Percentiles rank a stretch among this genome's conserved stretches.
phyloP scores from a whole-genome alignment of 2,888 invertebrate species.

The Drosophila sordidapex region DNA sequence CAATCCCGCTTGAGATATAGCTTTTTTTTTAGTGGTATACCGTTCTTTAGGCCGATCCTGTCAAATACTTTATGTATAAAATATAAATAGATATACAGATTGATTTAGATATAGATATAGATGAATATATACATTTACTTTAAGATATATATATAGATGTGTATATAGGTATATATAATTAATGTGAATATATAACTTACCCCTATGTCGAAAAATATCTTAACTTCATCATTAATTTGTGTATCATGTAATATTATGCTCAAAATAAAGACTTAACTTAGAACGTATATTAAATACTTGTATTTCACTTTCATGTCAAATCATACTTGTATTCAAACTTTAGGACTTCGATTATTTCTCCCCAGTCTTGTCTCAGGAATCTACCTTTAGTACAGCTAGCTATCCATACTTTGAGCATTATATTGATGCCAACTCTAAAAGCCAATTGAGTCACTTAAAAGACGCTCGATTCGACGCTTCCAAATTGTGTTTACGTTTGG shows the following conservation, averaged over 20 bases:
- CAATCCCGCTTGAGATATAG: background rate
- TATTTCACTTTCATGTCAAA: background rate
- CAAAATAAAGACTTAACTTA: background rate
- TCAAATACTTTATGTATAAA: background rate
- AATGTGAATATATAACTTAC: background rate
- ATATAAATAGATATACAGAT: too few relatives aligned
- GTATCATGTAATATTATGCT: background rate
- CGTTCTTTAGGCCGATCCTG: background rate
- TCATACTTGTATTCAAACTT: background rate
- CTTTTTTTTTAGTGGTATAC: background rate
- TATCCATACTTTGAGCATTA: background rate
- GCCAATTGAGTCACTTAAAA: background rate
- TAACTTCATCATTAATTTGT: rapidly evolving
- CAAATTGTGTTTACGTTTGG: constrained; percentile 23
- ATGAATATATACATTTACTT: background rate
- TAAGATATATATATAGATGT: too few relatives aligned
- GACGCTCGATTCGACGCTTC: constrained; percentile 1
- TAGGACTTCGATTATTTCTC: background rate
- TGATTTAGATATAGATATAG: too few relatives aligned
- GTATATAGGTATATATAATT: background rate
- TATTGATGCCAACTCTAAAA: background rate
- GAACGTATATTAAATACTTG: too few relatives aligned
- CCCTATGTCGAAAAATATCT: background rate
- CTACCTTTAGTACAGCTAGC: background rate
- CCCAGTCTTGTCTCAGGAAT: background rate